Base-by-base conservation (phyloP, 2,113 vertebrate species). In the Leucoraja erinaceus region DNA sequence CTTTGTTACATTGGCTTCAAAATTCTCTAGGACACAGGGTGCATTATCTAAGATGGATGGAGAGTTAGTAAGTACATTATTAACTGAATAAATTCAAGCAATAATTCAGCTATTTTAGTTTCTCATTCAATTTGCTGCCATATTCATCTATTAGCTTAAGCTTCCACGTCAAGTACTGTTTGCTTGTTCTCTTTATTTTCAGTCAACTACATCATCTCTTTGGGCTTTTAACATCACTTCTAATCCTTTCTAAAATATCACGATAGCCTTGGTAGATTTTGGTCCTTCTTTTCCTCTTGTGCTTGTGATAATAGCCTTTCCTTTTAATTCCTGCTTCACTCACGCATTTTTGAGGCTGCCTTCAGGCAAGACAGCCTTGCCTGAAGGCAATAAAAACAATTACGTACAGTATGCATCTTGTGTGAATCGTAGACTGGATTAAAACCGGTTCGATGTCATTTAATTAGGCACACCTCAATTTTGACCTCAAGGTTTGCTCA, bases 81-180 rank as follows among this genome's bases (percentile, higher is more conserved):
- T 75, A n/a, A 75, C 28, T 75, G 74, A 75, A 75, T 75, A 75
- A 75, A 75, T 75, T 75, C 74, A 75, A 75, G 74, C n/a, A 75
- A 75, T n/a, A 75, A n/a, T 75, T n/a, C 74, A 75, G n/a, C 2
- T n/a, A n/a, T 75, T 75, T 75, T 75, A 75, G 22, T 9, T 75
- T 75, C 74, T 75, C 74, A 75, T 75, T 75, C 74, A 75, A n/a
- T 75, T 75, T 75, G 28, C 74, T 7, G 28, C 74, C 28, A 75
- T 75, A n/a, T n/a, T 75, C n/a, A 75, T 75, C 74, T 75, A 14
- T 20, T 68, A 5, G 14, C 70, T 75, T 10, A 6, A n/a, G 28
- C 28, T 75, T 75, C 70, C 25, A n/a, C 11, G 22, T 11, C 74
- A n/a, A 11, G 74, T n/a, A 75, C 28, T 18, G 20, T 72, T 66